A percentile compares a stretch with the other conserved stretches of the same genome.
These are phyloP conservation scores for Catalaphyllia jardinei DNA, from an alignment of 64 coral and sea anemone genomes.

Conservation along the genomic window DNA sequence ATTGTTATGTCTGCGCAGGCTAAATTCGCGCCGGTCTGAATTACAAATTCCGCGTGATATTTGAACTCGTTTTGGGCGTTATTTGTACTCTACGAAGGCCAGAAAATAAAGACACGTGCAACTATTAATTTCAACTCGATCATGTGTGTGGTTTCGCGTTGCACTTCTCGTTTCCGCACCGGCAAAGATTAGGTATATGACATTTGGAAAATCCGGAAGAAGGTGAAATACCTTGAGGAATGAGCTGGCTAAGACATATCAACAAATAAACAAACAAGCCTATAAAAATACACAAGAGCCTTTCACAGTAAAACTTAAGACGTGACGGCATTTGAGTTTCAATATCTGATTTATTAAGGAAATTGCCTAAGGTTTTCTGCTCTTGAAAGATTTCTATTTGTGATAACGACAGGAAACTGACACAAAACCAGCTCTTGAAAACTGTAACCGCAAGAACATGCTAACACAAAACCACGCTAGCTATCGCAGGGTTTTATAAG, in stretches of 20 bases:
- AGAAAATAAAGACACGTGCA: too few relatives aligned
- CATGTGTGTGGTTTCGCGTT: too few relatives aligned
- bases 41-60: too few relatives aligned
- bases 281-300: background rate
- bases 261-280: background rate
- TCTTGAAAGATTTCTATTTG: background rate
- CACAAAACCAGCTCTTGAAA: background rate
- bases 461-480: background rate
- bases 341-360: slow-evolving; percentile 37
- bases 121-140: too few relatives aligned
- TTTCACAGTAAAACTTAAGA: background rate
- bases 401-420: background rate
- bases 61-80: too few relatives aligned
- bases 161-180: too few relatives aligned
- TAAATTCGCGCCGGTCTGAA: too few relatives aligned
- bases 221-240: background rate
- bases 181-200: background rate
- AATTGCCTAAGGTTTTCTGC: slow-evolving; percentile 5
- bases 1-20: too few relatives aligned
- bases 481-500: background rate
- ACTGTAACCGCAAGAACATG: background rate
- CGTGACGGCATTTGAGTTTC: slow-evolving; percentile 29
- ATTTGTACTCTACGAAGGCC: too few relatives aligned
- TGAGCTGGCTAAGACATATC: background rate
- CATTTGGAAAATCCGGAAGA: background rate